These are phyloP conservation scores for Clistopyga incitator DNA, from an alignment of 2,888 invertebrate genomes.

Conservation along the genomic window DNA sequence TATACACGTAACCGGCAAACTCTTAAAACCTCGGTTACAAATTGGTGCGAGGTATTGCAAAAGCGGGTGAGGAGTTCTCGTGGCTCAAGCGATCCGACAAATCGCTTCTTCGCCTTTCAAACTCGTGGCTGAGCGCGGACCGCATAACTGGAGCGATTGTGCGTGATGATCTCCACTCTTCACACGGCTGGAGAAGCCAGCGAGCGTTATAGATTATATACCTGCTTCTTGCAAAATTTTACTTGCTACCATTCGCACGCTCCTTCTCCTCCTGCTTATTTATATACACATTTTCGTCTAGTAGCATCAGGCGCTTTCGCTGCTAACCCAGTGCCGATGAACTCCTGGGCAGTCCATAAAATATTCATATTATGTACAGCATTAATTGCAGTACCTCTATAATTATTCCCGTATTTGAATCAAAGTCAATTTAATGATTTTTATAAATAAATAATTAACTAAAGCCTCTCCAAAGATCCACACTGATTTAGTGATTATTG, in stretches of 20 bases:
- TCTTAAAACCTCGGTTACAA: slow-evolving; percentile 21
- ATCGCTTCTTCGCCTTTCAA: slow-evolving; percentile 65
- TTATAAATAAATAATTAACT: too few species aligned
- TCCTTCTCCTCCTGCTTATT: slow-evolving; percentile 63
- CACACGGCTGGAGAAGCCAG: slow-evolving; percentile 67
- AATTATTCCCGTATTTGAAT: neutral
- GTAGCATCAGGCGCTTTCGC: slow-evolving; percentile 4
- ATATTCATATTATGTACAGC: neutral
- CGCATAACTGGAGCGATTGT: slow-evolving; percentile 68
- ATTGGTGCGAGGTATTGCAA: slow-evolving; percentile 52
- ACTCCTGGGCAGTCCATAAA: neutral
- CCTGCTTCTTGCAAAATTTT: slow-evolving; percentile 78
- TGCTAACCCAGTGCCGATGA: neutral
- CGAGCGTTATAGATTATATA: slow-evolving; percentile 72
- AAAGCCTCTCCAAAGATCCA: too few species aligned
- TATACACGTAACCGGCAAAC: slow-evolving; percentile 15
- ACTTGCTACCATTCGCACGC: slow-evolving; percentile 74
- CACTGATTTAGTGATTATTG: too few species aligned
- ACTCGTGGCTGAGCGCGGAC: slow-evolving; percentile 15
- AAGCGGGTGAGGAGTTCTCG: slow-evolving; percentile 48
- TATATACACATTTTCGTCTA: neutral
- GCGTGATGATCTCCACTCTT: slow-evolving; percentile 69
- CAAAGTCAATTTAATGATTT: too few species aligned
- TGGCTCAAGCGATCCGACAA: slow-evolving; percentile 63
- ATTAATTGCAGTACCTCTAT: neutral